Percentiles rank a stretch among this genome's conserved stretches.
These are phyloP conservation scores for Sabatieria punctata DNA, from an alignment of 2,888 invertebrate genomes.

Conservation along the genomic window DNA sequence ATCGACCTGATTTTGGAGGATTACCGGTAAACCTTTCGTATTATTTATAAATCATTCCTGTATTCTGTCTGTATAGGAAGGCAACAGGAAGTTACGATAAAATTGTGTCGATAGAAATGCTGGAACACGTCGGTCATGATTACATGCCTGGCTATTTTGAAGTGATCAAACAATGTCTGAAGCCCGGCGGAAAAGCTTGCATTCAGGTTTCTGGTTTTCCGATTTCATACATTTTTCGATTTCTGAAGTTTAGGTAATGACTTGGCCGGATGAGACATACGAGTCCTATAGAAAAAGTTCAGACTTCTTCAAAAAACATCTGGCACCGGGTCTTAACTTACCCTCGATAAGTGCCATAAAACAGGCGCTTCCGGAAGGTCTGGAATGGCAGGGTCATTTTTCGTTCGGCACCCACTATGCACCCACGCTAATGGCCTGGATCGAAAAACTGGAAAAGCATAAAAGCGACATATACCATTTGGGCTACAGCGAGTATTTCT, in stretches of 20 bases:
- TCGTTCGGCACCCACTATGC: conserved; percentile 19
- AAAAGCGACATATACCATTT: conserved; percentile 12
- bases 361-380: conserved; percentile 5
- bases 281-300: conserved; percentile 17
- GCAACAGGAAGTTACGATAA: conserved; percentile 16
- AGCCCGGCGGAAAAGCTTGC: conserved; percentile 17
- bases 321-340: conserved; percentile 25
- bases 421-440: conserved; percentile 21
- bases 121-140: conserved; percentile 23
- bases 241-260: conserved; percentile 15
- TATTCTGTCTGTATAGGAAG: conserved; percentile 12
- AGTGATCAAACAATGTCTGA: conserved; percentile 16
- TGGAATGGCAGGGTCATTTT: not conserved
- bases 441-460: conserved; percentile 17
- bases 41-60: no score
- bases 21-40: conserved; percentile 19
- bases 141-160: conserved; percentile 21
- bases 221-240: not conserved
- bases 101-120: conserved; percentile 22
- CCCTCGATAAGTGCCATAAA: conserved; percentile 15
- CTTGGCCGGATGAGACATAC: conserved; percentile 21
- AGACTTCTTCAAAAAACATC: conserved; percentile 26
- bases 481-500: conserved; percentile 16
- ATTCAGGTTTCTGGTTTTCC: conserved; percentile 13
- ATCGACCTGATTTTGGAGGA: conserved; percentile 21